Base-by-base conservation (phyloP, 2,888 invertebrate species). In the Rhogogaster chlorosoma region DNA sequence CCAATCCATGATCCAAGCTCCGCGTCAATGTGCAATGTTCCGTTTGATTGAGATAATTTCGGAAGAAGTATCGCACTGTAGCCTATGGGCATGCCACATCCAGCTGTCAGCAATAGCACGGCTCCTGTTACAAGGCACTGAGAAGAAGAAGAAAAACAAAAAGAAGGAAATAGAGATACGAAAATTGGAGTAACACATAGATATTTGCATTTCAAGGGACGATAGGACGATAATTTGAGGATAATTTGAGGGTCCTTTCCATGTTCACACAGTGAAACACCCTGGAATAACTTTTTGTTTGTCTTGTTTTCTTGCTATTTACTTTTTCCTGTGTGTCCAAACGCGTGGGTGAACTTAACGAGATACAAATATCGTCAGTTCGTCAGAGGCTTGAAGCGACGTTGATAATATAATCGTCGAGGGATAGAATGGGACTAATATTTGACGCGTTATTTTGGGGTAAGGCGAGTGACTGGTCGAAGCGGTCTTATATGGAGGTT, bases 1-100 rank as follows among this genome's bases (percentile, higher is more conserved):
- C 96, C 96, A 87, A 97, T 97, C 97, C 97, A 97, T 0, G 97
- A 97, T 77, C 97, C 97, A 93, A 96, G 95, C 86, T 96, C 96
- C 22, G 96, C 95, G 89, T 96, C 96, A 86, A 96, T 96, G 87
- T 94, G 94, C 94, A 95, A 94, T 78, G 94, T 94, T 88, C 94
- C 95, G 91, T 96, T 96, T 86, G 94, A 94, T 22, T 93, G 92
- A 84, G 95, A 94, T 22, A 97, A 94, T 91, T 97, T 97, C 0
- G 97, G 97, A 84, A 97, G 93, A n/a, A 97, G 94, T 36, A 97
- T 95, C 0, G 97, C 97, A 2, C 97, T 97, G 93, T 95, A 96
- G 67, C 97, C 97, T 86, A 97, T 97, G 36, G 97, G 97, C 94
- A 97, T 97, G 4, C 97, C 97, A 73, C 96, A 96, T 57, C 96